Evolutionary conservation across 2,113 vertebrate genomes (phyloP), one percentile per base, ranked within the genome.

Genomic region (Corythornis madagascariensis): DNA sequence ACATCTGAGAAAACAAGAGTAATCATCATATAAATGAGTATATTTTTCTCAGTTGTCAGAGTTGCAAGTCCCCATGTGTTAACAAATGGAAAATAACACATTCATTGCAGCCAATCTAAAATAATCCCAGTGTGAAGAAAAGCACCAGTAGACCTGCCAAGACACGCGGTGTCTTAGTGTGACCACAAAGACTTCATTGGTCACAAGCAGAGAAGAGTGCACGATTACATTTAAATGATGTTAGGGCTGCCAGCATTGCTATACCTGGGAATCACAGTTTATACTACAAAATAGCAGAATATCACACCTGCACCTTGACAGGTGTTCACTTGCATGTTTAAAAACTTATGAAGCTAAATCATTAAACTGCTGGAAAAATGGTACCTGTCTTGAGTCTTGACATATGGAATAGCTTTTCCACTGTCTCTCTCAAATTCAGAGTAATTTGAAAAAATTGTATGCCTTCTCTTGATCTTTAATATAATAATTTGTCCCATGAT

Each of bases 71-170:
- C 90, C 92, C 93, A 91, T 84, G 92, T 95, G 96, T 89, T 98
- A 97, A 95, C 95, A 96, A 97, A 97, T 94, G 91, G 96, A 93
- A 97, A 97, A 95, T 94, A 96, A 94, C 95, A 96, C 91, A 67
- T 93, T 85, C 88, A 81, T 50, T 92, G 93, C 91, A 96, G 79
- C 85, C 95, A 96, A 86, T 96, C 96, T 97, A 80, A 97, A 97
- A 92, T 95, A 96, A 96, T 93, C 94, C 89, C 80, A 16, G 75
- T 61, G 81, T 95, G 96, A 95, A 92, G 92, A 94, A 89, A 80
- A 83, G 64, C 88, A 76, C 89, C 63, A 91, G 80, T 85, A 94
- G 94, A 92, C 89, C 88, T 97, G 96, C 93, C 94, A 95, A 96
- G 89, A 83, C 4, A 5, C 3, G 19, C 72, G n/a, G 78, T 3